phyloP scores from a whole-genome alignment of 2,888 invertebrate genomes.

The Temnothorax rugatulus region DNA sequence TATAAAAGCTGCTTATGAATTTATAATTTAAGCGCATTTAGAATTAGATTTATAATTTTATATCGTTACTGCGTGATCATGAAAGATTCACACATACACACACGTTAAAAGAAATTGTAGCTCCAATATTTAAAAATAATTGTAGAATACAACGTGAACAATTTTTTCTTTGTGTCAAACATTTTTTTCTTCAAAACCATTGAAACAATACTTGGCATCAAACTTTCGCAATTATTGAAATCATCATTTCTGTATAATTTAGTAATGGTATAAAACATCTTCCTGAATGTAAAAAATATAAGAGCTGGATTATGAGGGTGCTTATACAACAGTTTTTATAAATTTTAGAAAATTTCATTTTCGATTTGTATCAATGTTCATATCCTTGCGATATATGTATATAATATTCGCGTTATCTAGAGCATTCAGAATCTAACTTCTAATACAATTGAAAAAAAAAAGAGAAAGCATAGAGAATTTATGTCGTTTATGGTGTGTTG shows the following conservation, averaged over 20 bases:
- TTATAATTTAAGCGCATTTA: slow-evolving; percentile 53
- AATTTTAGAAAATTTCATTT: slow-evolving; percentile 23
- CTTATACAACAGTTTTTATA: neutral
- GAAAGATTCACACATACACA: neutral
- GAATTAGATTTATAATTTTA: slow-evolving; percentile 52
- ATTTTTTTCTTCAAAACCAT: neutral
- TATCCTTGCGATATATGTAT: neutral
- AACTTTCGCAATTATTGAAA: neutral
- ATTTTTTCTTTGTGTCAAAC: neutral
- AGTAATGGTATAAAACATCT: neutral
- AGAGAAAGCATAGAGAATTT: slow-evolving; percentile 14
- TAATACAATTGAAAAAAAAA: slow-evolving; percentile 16
- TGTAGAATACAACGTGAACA: neutral
- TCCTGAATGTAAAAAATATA: neutral
- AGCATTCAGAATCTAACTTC: slow-evolving; percentile 7
- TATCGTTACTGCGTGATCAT: slow-evolving; percentile 12
- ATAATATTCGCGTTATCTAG: neutral
- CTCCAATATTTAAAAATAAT: neutral
- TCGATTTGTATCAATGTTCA: neutral
- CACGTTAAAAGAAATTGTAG: neutral
- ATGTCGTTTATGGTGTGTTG: slow-evolving; percentile 8
- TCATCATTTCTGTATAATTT: slow-evolving; percentile 3
- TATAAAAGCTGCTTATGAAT: slow-evolving; percentile 26
- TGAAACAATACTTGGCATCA: neutral
- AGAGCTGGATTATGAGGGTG: neutral